These are phyloP conservation scores for Sturnira hondurensis DNA, from an alignment of 2,113 vertebrate genomes.

Conservation along the genomic window DNA sequence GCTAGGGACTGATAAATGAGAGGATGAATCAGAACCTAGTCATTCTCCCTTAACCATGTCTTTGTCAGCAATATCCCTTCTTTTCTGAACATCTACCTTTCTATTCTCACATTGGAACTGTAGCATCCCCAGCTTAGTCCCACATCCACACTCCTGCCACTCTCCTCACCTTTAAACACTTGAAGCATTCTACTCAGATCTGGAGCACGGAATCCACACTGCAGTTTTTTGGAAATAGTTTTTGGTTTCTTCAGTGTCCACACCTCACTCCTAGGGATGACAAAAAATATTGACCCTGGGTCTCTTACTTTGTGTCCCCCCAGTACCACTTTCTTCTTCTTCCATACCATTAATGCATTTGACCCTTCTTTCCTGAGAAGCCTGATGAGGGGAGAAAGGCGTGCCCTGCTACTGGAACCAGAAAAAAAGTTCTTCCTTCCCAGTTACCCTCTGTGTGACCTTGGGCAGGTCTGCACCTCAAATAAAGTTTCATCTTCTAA, in stretches of 20 bases:
- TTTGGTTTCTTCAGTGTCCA: slow-evolving; percentile 53
- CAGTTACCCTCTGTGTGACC: neutral
- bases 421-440: neutral
- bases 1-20: neutral
- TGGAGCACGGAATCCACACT: neutral
- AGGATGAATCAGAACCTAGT: neutral
- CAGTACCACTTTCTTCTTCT: neutral
- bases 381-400: neutral
- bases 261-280: slow-evolving; percentile 48
- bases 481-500: neutral
- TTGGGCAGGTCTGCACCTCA: neutral
- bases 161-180: slow-evolving; percentile 33
- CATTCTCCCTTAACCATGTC: neutral
- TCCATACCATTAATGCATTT: neutral
- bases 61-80: neutral
- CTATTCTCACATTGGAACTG: neutral
- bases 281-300: neutral
- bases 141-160: neutral
- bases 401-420: neutral
- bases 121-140: neutral
- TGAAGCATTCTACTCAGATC: slow-evolving; percentile 33
- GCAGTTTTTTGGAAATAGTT: neutral
- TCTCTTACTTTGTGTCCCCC: neutral
- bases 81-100: neutral
- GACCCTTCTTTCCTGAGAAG: neutral